Conservation (phyloP, 2,797 vertebrate species). For the Salarias fasciatus region DNA sequence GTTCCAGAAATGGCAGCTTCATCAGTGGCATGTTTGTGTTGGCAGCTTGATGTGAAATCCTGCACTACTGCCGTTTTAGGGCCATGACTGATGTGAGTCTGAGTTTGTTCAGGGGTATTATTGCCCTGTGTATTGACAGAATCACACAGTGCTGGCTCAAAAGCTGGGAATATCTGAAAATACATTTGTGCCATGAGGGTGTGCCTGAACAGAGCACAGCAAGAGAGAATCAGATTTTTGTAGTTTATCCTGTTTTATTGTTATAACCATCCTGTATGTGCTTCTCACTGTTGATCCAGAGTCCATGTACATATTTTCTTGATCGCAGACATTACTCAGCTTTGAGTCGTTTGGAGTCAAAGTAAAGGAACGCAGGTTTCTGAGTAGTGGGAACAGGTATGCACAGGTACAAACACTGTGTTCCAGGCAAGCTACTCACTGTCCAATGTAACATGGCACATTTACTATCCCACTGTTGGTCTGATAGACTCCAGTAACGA, state of each 20-base stretch:
- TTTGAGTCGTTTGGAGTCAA: constrained; percentile 30
- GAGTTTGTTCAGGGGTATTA: constrained; percentile 25
- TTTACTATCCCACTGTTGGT: constrained; percentile 32
- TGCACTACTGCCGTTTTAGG: constrained; percentile 44
- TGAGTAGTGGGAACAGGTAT: constrained; percentile 22
- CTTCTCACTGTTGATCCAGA: too few species aligned
- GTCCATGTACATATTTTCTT: too few species aligned
- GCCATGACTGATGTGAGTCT: constrained; percentile 15
- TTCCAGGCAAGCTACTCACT: constrained; percentile 37
- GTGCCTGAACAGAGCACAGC: constrained; percentile 9
- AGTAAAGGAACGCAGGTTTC: constrained; percentile 10
- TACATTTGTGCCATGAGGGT: constrained; percentile 27
- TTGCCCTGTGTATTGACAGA: constrained; percentile 17
- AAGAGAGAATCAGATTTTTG: constrained; percentile 1
- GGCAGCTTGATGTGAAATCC: constrained; percentile 67
- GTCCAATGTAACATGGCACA: constrained; percentile 26
- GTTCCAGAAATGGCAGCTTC: constrained; percentile 71
- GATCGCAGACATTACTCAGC: not conserved
- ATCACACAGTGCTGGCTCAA: constrained; percentile 23
- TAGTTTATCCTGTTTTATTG: constrained; percentile 13
- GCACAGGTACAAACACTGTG: constrained; percentile 10
- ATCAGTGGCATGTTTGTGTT: constrained; percentile 68
- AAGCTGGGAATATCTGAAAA: constrained; percentile 35
- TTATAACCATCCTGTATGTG: not conserved
- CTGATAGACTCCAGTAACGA: constrained; percentile 44